Base-by-base conservation (phyloP, 2,888 invertebrate species). In the Euzetes globulus region DNA sequence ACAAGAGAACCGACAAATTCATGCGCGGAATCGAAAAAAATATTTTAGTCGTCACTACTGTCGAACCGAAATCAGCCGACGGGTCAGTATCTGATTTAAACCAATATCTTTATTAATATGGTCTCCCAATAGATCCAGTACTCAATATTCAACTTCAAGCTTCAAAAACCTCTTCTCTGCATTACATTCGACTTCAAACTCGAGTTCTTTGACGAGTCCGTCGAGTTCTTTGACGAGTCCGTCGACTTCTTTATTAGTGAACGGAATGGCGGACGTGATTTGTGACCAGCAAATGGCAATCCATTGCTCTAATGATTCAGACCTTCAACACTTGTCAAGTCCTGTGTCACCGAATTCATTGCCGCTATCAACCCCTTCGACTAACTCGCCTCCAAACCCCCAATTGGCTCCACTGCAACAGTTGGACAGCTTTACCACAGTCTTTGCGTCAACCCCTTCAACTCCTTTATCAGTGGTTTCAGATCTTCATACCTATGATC, bases 1-100 rank as follows among this genome's bases (percentile, higher is more conserved):
- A 99, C 83, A 92, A 91, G 81, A 87, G 94, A 77, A 91, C 94
- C 77, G 98, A 97, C 82, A 98, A 98, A 83, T 98, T 91, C 82
- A 91, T 99, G 90, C 86, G 97, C 76, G 98, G 97, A 0, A 86
- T 99, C 76, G 98, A 98, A 83, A 98, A 98, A 83, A 83, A 77
- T 58, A 72, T 79, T 63, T 72, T 77, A 45, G 79, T 78, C 45
- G 78, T 78, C 19, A 75, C 75, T 25, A 78, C 78, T 25, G 72
- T 78, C n/a, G 77, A 78, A 71, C 77, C 77, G 1, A 68, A 68
- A 15, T 68, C 68, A 4, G 45, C 68, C 19, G 41, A 45, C n/a
- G 68, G 68, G 68, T 68, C 22, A 41, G 68, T 68, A 22, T 55
- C 25, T 22, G 9, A 19, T 55, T 6, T 17, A 7, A 55, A 22